Conservation (phyloP, 2,888 invertebrate genomes). For the Dorcus hopei region DNA sequence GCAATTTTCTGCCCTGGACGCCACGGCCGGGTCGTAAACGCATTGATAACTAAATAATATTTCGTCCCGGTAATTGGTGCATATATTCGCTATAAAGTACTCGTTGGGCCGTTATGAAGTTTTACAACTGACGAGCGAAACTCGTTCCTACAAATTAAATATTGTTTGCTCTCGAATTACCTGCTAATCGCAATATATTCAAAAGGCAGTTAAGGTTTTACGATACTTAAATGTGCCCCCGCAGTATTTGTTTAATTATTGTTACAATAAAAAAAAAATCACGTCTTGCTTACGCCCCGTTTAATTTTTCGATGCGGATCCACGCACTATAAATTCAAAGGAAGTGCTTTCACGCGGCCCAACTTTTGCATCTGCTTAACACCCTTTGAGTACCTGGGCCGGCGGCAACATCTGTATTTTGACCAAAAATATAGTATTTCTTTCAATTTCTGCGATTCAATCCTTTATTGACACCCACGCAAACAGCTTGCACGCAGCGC, state of each 20-base stretch:
- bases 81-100: not conserved
- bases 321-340: constrained; percentile 4
- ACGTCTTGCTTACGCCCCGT: too few species aligned
- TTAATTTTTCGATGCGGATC: too few species aligned
- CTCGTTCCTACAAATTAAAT: too few species aligned
- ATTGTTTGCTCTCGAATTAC: too few species aligned
- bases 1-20: not conserved
- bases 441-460: constrained; percentile 34
- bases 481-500: constrained; percentile 21
- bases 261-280: too few species aligned
- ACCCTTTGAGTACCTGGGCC: constrained; percentile 33
- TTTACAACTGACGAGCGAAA: not conserved
- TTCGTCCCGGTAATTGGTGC: not conserved
- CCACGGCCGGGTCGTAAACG: not conserved
- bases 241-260: too few species aligned
- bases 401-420: constrained; percentile 36
- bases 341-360: constrained; percentile 7
- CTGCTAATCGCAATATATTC: too few species aligned
- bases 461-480: constrained; percentile 30
- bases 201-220: too few species aligned
- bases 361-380: constrained; percentile 21
- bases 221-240: too few species aligned
- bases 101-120: not conserved
- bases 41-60: not conserved
- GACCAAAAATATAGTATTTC: constrained; percentile 39